phyloP scores from a whole-genome alignment of 2,113 vertebrate genomes.

The Tangachromis dhanisi region DNA sequence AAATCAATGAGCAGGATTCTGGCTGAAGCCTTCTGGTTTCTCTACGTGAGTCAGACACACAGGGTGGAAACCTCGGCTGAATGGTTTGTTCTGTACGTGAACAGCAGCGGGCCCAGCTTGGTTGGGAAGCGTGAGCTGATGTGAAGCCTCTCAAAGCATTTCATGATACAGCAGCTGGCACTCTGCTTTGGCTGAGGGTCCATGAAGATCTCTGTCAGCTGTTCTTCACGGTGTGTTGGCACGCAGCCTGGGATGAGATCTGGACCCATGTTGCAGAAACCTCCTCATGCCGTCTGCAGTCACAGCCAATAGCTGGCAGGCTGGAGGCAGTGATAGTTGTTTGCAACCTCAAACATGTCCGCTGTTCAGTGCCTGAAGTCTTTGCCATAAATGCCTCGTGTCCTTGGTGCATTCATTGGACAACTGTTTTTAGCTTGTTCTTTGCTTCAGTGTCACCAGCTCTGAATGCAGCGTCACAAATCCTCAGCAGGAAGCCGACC shows the following conservation, averaged over 20 bases:
- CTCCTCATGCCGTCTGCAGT: background rate
- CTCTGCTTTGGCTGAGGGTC: background rate
- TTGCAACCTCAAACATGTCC: background rate
- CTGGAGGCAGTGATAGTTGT: background rate
- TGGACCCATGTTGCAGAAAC: background rate
- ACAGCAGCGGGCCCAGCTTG: background rate
- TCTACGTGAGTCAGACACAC: background rate
- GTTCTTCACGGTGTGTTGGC: background rate
- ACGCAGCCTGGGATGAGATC: background rate
- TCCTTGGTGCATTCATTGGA: fast-evolving
- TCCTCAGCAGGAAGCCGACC: background rate
- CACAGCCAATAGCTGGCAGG: background rate
- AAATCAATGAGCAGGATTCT: background rate
- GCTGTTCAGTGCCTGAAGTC: background rate
- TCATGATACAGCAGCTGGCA: background rate
- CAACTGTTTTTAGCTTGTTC: background rate
- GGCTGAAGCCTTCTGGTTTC: background rate
- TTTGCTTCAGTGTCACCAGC: background rate
- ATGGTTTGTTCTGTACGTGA: background rate
- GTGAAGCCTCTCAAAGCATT: background rate
- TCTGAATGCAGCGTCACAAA: background rate
- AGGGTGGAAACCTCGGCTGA: background rate
- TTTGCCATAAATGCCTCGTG: background rate
- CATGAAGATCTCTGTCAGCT: background rate
- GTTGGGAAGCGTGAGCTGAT: background rate